Evolutionary conservation across 1,140 invertebrate species (phyloP), one percentile per base, ranked within the genome.

Genomic region (Thalassaphorura encarpata): DNA sequence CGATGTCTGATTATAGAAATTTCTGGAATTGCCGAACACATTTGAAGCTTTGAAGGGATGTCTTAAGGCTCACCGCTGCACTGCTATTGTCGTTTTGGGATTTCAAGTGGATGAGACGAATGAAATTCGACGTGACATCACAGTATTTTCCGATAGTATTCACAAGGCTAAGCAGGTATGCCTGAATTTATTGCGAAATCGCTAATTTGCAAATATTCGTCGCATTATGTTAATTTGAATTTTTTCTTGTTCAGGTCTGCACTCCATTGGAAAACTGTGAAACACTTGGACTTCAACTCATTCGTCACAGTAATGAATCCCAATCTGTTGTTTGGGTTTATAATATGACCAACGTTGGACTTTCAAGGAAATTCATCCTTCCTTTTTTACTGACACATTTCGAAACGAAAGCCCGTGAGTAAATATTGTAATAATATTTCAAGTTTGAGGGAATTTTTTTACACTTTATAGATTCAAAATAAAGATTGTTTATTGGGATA

Each of bases 371-470:
- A 43, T 62, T 62, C 42, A 61, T 65, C 45, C 58, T 65, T 57
- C 63, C 63, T 48, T 65, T 65, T 60, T 62, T 65, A 53, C 51
- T 26, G 57, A 60, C 43, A 5, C 63, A 65, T 46, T 65, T 65
- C 48, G 63, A 62, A 46, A 53, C 51, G 1, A 65, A 61, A 64
- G 57, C 63, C 23, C 63, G 63, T 64, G 47, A 56, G 62, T 50
- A 28, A 33, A 40, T 41, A 36, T 36, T n/a, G n/a, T n/a, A n/a
- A n/a, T n/a, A n/a, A n/a, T n/a, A n/a, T n/a, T n/a, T n/a, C n/a
- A n/a, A n/a, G n/a, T n/a, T n/a, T n/a, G n/a, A n/a, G n/a, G n/a
- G n/a, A n/a, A n/a, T n/a, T n/a, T n/a, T n/a, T n/a, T n/a, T n/a
- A n/a, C n/a, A n/a, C n/a, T n/a, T n/a, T n/a, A n/a, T n/a, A n/a